Conservation (phyloP, 2,797 vertebrate species). For the Cheracebus regulus region DNA sequence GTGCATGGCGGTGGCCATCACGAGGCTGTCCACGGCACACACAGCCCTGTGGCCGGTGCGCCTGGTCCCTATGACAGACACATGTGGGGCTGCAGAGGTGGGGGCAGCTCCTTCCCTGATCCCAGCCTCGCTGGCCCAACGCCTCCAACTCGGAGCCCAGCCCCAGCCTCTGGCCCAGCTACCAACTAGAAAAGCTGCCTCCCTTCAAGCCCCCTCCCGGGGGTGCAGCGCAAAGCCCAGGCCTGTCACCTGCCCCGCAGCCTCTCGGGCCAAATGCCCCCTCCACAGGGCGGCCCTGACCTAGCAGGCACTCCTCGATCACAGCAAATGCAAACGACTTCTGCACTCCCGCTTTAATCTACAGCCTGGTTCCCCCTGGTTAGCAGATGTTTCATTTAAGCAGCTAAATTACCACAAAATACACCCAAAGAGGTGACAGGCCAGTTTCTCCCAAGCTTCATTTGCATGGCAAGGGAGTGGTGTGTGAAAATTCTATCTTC, state of each 20-base stretch:
- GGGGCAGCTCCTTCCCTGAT: background rate
- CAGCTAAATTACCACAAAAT: conserved; percentile 74
- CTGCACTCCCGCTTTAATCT: conserved; percentile 25
- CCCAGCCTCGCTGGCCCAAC: background rate
- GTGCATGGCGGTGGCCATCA: fast-evolving
- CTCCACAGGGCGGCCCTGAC: fast-evolving
- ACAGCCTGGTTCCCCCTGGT: conserved; percentile 40
- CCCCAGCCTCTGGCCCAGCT: background rate
- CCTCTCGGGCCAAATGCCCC: background rate
- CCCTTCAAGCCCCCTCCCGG: no score
- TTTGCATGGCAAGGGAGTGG: conserved; percentile 54
- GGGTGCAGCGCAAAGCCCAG: no score
- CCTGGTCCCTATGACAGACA: background rate
- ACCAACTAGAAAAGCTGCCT: background rate
- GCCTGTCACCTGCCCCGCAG: fast-evolving
- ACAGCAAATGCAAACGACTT: conserved; percentile 46
- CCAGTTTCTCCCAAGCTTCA: conserved; percentile 49
- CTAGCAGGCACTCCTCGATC: background rate
- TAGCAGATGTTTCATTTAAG: conserved; percentile 81
- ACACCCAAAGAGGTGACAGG: conserved; percentile 71
- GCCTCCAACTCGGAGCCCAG: background rate
- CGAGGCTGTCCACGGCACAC: background rate
- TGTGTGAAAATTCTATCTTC: conserved; percentile 2
- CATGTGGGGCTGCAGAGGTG: background rate
- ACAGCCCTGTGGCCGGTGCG: fast-evolving